Base-by-base conservation (phyloP, 2,113 vertebrate species). In the Tachysurus vachellii region DNA sequence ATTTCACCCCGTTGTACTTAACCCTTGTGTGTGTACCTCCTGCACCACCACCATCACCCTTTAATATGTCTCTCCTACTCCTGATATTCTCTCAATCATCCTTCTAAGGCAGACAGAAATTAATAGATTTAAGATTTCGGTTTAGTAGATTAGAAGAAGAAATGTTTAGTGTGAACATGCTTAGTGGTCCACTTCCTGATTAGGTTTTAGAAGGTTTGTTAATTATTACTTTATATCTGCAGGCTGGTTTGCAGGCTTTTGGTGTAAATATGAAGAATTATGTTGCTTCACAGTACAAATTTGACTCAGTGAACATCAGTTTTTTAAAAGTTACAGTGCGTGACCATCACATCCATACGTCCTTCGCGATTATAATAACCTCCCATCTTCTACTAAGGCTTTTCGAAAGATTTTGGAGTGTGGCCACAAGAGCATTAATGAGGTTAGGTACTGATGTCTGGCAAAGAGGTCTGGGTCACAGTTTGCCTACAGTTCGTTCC, bases 71-170 rank as follows among this genome's bases (percentile, higher is more conserved):
- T 80, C 59, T 77, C 56, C 68, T 83, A 28, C 56, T 91, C 36
- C 36, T 26, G 11, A 42, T 75, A 13, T 75, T 73, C 36, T 73
- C 7, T 50, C 68, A 9, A 42, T 71, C 71, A 75, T 75, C 71
- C 42, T 26, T 47, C 71, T 26, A 75, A 75, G 10, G 31, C 17
- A 84, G 73, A 82, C 47, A 54, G 88, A 93, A 95, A 96, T 93
- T 90, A 95, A 94, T 94, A 95, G 92, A 91, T 93, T 47, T 12
- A 73, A 75, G 47, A 75, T 68, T 14, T 68, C n/a, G 12, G n/a
- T 66, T 13, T 66, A 9, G 36, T 47, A 73, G 19, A 7, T 42
- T 73, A 19, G 42, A 47, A 23, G 8, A 21, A 73, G 42, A 44
- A 44, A 44, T 47, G 13, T 11, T 4, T 61, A 19, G 23, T 19